Percentiles rank a stretch among this genome's conserved stretches.
These are phyloP conservation scores for Heliconius congener DNA, from an alignment of 1,140 invertebrate genomes.

Conservation along the genomic window DNA sequence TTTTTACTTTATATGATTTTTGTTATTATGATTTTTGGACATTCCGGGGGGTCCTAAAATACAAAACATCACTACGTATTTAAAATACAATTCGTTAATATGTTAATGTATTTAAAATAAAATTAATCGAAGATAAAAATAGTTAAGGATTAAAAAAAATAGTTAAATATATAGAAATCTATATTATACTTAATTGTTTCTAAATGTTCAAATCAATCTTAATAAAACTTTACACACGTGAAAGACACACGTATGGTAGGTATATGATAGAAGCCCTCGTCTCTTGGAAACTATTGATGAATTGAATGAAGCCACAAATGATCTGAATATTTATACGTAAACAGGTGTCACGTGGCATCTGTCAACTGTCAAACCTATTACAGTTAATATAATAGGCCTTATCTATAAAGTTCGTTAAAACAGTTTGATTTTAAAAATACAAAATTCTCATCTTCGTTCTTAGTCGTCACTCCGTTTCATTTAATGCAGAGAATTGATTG, in stretches of 20 bases:
- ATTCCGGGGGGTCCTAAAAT: neutral
- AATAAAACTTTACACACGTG: neutral
- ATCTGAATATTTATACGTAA: neutral
- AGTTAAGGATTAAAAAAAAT: neutral
- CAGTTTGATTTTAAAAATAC: no score
- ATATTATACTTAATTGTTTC: slow-evolving; percentile 1
- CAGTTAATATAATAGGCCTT: neutral
- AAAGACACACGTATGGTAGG: neutral
- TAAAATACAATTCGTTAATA: neutral
- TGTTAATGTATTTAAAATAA: neutral
- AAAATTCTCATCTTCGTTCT: no score
- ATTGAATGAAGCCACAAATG: slow-evolving; percentile 5
- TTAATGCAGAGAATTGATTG: no score
- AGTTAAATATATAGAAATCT: neutral
- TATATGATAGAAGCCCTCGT: neutral
- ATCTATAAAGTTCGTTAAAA: neutral
- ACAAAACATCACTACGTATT: neutral
- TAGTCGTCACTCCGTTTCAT: no score
- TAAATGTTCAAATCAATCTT: neutral
- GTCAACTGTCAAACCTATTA: neutral
- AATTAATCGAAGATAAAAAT: neutral
- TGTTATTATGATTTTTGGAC: neutral
- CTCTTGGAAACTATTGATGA: neutral
- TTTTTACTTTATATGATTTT: neutral
- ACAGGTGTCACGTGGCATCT: slow-evolving; percentile 2